These are phyloP conservation scores for Ia io DNA, from an alignment of 2,113 vertebrate species.

Conservation along the genomic window DNA sequence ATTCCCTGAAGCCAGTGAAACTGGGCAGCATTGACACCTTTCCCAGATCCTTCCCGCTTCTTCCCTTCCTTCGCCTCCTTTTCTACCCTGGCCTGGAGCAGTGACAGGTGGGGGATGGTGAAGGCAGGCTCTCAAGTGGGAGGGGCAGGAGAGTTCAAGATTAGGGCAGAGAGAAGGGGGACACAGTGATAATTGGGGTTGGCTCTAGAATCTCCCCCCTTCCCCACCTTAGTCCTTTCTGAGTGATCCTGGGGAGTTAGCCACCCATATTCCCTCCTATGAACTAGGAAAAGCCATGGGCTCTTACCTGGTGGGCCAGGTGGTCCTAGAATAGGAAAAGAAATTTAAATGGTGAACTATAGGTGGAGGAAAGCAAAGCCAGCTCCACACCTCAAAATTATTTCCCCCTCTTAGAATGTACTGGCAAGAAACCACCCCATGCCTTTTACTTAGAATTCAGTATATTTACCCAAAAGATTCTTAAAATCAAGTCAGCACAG, in stretches of 20 bases:
- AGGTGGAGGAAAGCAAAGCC: background rate
- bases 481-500: background rate
- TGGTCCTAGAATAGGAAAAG: slow-evolving; percentile 85
- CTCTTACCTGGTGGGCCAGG: slow-evolving; percentile 92
- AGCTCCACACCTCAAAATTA: background rate
- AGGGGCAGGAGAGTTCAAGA: background rate
- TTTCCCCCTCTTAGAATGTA: background rate
- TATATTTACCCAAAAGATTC: background rate
- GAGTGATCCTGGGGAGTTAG: too few relatives aligned
- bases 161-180: background rate
- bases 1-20: background rate
- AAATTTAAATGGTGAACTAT: slow-evolving; percentile 18
- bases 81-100: background rate
- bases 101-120: background rate
- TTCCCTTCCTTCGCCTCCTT: background rate
- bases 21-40: background rate
- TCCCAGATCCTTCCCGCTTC: background rate
- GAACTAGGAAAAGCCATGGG: background rate
- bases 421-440: background rate
- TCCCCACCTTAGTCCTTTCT: background rate
- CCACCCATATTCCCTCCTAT: background rate
- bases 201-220: background rate
- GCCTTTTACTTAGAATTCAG: background rate
- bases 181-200: background rate
- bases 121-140: background rate